Conservation (phyloP, 2,797 vertebrate species). For the Hirundo rustica region DNA sequence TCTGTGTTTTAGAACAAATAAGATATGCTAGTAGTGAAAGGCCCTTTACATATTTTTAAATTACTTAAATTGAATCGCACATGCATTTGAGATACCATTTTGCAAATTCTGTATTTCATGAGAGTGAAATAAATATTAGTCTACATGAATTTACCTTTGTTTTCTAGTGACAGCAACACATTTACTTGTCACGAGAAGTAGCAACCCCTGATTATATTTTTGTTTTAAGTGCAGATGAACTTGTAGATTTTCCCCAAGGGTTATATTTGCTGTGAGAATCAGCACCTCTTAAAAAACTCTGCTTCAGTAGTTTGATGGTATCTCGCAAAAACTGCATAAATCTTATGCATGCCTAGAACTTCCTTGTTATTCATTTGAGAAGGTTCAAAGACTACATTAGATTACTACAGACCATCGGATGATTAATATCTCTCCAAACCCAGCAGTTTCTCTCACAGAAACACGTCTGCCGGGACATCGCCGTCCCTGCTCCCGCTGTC, state of each 20-base stretch:
- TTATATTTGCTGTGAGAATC: not conserved
- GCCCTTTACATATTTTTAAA: constrained; percentile 10
- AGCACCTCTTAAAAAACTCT: not conserved
- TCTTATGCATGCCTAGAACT: not conserved
- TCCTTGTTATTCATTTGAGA: not conserved
- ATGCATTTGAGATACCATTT: not conserved
- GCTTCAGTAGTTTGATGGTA: not conserved
- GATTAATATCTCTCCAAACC: not conserved
- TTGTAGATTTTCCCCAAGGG: not conserved
- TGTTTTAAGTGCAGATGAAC: not conserved
- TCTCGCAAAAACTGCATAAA: not conserved
- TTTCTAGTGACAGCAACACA: not conserved
- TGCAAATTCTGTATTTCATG: not conserved
- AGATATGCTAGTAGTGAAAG: constrained; percentile 21
- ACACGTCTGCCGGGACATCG: accelerated
- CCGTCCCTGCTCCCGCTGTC: not conserved
- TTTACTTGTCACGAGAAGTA: not conserved
- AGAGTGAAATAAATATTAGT: not conserved
- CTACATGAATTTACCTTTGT: not conserved
- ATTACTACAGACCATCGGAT: not conserved
- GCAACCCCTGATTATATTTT: not conserved
- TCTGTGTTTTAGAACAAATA: not conserved
- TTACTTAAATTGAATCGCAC: constrained; percentile 8
- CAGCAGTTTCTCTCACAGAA: not conserved
- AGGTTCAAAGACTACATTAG: not conserved